These are phyloP conservation scores for Scophthalmus maximus DNA, from an alignment of 2,113 vertebrate genomes.

Conservation along the genomic window DNA sequence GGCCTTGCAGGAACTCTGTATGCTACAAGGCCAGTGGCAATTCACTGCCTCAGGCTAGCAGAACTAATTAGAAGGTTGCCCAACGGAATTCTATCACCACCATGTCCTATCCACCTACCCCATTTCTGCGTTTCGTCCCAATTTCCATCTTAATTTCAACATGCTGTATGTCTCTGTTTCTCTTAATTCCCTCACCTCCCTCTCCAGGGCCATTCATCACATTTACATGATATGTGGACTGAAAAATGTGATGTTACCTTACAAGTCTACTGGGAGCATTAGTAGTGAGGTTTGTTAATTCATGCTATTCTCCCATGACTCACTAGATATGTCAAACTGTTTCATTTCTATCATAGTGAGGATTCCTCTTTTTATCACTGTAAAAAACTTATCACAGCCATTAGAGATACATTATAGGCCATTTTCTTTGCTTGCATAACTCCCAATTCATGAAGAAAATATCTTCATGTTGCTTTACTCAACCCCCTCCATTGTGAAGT, in stretches of 20 bases:
- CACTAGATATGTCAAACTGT: conserved; percentile 27
- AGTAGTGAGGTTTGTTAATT: conserved; percentile 48
- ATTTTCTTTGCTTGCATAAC: neutral
- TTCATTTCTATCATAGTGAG: conserved; percentile 14
- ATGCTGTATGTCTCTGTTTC: conserved; percentile 66
- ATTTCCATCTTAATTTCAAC: conserved; percentile 73
- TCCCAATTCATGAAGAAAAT: neutral
- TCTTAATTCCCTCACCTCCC: conserved; percentile 63
- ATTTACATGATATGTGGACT: conserved; percentile 66
- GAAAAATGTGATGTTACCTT: conserved; percentile 61
- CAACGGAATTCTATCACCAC: conserved; percentile 79
- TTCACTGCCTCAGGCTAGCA: conserved; percentile 74
- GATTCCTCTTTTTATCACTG: conserved; percentile 16
- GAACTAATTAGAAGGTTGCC: conserved; percentile 85
- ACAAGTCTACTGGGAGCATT: conserved; percentile 45
- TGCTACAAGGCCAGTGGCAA: conserved; percentile 75
- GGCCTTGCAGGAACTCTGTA: conserved; percentile 74
- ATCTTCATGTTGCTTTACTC: neutral
- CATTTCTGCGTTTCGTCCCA: conserved; percentile 69
- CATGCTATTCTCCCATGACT: conserved; percentile 35
- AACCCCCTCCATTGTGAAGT: neutral
- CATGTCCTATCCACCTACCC: conserved; percentile 63
- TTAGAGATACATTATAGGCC: conserved; percentile 4
- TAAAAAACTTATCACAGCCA: conserved; percentile 19
- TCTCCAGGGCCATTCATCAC: conserved; percentile 65